Conservation (phyloP, 1,140 invertebrate genomes). For the Matsumurasca onukii region DNA sequence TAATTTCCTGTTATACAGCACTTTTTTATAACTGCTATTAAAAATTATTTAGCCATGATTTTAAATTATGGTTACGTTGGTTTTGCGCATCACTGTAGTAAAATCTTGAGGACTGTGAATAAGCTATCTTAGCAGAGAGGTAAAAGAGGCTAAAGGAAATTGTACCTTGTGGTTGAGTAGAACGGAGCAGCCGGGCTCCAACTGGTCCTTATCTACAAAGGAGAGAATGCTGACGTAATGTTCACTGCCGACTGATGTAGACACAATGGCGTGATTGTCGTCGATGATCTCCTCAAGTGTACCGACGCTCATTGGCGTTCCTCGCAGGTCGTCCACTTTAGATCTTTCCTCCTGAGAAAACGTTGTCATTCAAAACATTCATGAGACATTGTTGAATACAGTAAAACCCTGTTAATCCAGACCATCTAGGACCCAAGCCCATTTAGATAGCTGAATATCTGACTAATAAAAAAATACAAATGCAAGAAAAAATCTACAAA, state of each 20-base stretch:
- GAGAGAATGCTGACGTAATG: conserved; percentile 99
- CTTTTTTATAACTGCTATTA: no score
- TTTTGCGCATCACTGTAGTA: no score
- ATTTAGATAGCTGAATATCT: not conserved
- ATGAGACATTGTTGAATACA: not conserved
- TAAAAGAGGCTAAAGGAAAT: not conserved
- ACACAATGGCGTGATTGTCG: conserved; percentile 99
- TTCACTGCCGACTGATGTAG: conserved; percentile 98
- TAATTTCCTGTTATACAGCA: no score
- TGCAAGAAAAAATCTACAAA: not conserved
- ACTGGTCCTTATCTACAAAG: conserved; percentile 99
- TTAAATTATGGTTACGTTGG: no score
- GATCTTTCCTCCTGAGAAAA: conserved; percentile 78
- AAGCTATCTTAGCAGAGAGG: no score
- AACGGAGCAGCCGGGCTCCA: conserved; percentile 99
- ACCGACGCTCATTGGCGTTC: conserved; percentile 99
- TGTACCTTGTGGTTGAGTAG: conserved; percentile 96
- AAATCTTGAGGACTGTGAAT: no score
- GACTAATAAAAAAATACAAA: not conserved
- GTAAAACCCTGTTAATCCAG: not conserved
- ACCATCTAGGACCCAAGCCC: not conserved
- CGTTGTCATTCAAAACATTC: not conserved
- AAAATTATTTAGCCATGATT: no score
- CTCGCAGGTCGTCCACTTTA: conserved; percentile 97
- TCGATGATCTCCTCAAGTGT: conserved; percentile 99